These are phyloP conservation scores for Alces alces DNA, from an alignment of 2,113 vertebrate species.

Conservation along the genomic window DNA sequence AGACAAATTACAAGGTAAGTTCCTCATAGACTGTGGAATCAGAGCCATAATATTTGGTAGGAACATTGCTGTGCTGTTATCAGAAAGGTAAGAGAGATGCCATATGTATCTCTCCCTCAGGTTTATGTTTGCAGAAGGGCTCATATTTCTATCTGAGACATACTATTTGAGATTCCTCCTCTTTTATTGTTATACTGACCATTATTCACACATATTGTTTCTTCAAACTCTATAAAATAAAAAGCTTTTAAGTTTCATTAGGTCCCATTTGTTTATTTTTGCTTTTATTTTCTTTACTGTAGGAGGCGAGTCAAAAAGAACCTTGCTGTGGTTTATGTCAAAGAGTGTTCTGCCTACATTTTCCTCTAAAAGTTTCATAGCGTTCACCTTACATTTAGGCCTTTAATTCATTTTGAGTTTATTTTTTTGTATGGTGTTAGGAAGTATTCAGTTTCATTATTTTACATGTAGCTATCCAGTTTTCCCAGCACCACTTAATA, in stretches of 20 bases:
- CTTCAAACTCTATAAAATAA: neutral
- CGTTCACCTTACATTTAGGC: neutral
- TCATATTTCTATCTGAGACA: neutral
- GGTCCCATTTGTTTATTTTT: neutral
- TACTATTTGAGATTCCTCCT: neutral
- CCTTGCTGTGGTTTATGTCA: neutral
- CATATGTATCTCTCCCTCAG: fast-evolving
- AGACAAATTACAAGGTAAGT: neutral
- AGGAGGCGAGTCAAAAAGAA: neutral
- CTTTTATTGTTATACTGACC: neutral
- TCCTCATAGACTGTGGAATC: neutral
- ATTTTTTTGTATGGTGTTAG: neutral
- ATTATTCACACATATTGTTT: neutral
- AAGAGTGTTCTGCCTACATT: neutral
- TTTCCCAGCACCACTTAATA: neutral
- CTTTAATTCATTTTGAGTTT: neutral
- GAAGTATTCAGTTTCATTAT: neutral
- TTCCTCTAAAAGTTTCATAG: neutral
- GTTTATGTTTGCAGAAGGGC: neutral
- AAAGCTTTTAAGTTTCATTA: neutral
- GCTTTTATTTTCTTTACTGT: neutral
- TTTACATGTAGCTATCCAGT: neutral
- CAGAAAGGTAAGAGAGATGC: neutral
- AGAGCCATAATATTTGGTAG: neutral
- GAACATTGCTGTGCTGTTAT: neutral